Evolutionary conservation across 2,888 invertebrate genomes (phyloP).

Genomic region (Ichneumon xanthorius): DNA sequence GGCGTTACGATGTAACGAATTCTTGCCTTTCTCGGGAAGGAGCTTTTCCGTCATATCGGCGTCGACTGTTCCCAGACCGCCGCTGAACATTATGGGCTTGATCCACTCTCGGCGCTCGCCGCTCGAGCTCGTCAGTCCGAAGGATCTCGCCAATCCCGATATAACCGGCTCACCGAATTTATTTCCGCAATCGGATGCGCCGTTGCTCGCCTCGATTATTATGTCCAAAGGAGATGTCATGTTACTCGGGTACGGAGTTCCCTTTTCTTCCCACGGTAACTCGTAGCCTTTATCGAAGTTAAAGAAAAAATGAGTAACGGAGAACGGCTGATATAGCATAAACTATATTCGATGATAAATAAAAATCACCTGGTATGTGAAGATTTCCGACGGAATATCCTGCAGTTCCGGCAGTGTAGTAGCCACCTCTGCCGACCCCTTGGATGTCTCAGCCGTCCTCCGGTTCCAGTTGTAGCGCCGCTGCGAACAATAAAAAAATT

Average conservation of each 20-base stretch:
- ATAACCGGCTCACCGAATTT: slow-evolving; percentile 99
- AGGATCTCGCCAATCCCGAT: slow-evolving; percentile 95
- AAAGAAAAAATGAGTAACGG: not conserved
- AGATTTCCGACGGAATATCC: slow-evolving; percentile 98
- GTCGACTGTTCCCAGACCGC: slow-evolving; percentile 97
- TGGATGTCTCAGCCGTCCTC: slow-evolving; percentile 98
- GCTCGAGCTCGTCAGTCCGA: slow-evolving; percentile 90
- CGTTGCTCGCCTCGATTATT: slow-evolving; percentile 97
- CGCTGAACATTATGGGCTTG: slow-evolving; percentile 99
- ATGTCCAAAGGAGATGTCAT: slow-evolving; percentile 96
- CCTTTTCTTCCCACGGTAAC: slow-evolving; percentile 93
- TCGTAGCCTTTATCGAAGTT: slow-evolving; percentile 88
- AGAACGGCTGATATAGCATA: not conserved
- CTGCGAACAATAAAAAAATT: slow-evolving; percentile 84
- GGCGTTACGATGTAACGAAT: not conserved
- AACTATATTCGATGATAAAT: not conserved
- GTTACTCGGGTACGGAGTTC: slow-evolving; percentile 91
- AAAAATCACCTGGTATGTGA: slow-evolving; percentile 91
- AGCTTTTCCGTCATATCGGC: slow-evolving; percentile 92
- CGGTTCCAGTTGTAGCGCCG: slow-evolving; percentile 99
- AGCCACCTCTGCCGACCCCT: slow-evolving; percentile 96
- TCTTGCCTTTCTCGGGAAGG: slow-evolving; percentile 89
- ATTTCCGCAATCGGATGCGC: slow-evolving; percentile 99
- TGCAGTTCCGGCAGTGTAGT: slow-evolving; percentile 97
- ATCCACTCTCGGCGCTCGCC: slow-evolving; percentile 95